phyloP scores from a whole-genome alignment of 2,797 vertebrate genomes.

The Tapera naevia region DNA sequence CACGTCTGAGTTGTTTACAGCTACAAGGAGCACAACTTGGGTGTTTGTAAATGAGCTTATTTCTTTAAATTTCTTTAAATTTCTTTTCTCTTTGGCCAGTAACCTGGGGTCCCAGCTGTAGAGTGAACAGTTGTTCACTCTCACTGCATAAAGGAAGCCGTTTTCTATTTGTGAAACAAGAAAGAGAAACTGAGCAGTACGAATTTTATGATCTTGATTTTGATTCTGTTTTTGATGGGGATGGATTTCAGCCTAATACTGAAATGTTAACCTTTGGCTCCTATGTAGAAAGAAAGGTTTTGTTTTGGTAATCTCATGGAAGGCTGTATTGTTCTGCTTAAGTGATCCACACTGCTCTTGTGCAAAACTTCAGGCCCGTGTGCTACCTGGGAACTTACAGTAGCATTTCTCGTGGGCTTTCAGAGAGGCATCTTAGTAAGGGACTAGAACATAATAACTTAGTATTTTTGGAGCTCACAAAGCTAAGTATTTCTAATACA shows the following conservation, averaged over 20 bases:
- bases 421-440: neutral
- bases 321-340: neutral
- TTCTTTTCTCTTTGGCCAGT: neutral
- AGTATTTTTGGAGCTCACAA: neutral
- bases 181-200: neutral
- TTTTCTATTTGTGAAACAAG: neutral
- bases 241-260: neutral
- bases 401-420: neutral
- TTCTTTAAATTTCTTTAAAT: neutral
- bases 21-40: neutral
- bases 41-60: neutral
- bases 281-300: neutral
- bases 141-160: neutral
- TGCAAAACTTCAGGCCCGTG: accelerated
- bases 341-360: neutral
- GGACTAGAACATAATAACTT: neutral
- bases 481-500: neutral
- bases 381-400: neutral
- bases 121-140: neutral
- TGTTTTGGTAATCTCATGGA: neutral
- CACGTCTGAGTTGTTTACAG: neutral
- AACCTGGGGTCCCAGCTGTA: neutral
- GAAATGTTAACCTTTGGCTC: neutral
- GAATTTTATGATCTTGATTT: neutral
- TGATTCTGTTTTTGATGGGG: neutral